Evolutionary conservation across 2,797 vertebrate genomes (phyloP).

Genomic region (Sebastes taczanowskii): DNA sequence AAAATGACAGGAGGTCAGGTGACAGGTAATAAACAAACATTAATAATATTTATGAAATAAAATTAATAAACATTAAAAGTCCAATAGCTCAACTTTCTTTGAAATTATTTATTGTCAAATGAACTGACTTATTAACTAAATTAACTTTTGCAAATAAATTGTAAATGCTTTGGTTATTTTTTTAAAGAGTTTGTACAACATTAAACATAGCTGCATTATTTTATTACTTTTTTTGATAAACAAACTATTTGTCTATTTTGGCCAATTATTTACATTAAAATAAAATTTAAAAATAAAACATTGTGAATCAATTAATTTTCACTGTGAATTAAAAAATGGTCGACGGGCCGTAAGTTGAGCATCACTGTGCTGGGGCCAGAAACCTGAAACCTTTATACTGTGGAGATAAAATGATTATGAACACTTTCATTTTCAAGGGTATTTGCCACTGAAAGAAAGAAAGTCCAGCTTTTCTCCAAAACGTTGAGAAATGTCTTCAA

Average conservation of each 20-base stretch:
- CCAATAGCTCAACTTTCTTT: background rate
- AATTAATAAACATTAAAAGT: background rate
- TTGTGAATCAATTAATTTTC: background rate
- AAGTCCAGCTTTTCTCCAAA: background rate
- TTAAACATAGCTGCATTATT: too few relatives aligned
- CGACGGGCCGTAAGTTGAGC: background rate
- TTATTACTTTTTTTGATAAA: too few relatives aligned
- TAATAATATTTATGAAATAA: background rate
- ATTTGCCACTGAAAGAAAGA: background rate
- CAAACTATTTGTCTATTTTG: too few relatives aligned
- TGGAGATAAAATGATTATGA: background rate
- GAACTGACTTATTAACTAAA: too few relatives aligned
- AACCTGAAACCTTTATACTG: constrained; percentile 18
- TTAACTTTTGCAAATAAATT: background rate
- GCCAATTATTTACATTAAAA: too few relatives aligned
- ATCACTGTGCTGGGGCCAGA: background rate
- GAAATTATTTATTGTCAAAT: too few relatives aligned
- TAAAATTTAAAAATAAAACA: background rate
- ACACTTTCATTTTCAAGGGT: background rate
- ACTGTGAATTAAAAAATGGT: background rate
- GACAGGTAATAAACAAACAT: too few relatives aligned
- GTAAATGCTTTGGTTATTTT: background rate
- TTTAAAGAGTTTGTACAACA: too few relatives aligned
- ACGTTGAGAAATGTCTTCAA: background rate
- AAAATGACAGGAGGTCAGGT: too few relatives aligned